These are phyloP conservation scores for Caradrina clavipalpis DNA, from an alignment of 2,888 invertebrate species.

Conservation along the genomic window DNA sequence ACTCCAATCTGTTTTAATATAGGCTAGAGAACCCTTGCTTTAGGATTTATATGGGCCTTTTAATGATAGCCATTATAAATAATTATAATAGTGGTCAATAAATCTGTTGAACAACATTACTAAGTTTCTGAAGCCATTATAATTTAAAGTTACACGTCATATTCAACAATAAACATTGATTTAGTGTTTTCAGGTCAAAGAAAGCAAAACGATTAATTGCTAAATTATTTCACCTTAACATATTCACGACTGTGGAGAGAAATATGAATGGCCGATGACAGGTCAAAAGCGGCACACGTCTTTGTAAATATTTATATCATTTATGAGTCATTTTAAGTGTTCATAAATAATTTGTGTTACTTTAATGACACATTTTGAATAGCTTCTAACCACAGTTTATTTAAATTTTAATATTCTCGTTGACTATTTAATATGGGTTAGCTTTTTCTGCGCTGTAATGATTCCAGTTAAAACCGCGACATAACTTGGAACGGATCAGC, in stretches of 20 bases:
- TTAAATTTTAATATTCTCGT: conserved; percentile 12
- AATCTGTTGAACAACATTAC: neutral
- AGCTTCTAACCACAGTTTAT: conserved; percentile 18
- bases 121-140: neutral
- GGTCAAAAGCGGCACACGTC: conserved; percentile 19
- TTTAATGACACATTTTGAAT: conserved; percentile 24
- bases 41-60: no score
- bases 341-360: conserved; percentile 26
- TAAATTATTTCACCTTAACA: conserved; percentile 31
- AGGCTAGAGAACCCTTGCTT: no score
- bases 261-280: conserved; percentile 55
- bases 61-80: no score
- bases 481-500: conserved; percentile 33
- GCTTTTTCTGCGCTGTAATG: conserved; percentile 13
- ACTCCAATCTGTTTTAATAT: no score
- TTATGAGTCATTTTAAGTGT: conserved; percentile 45
- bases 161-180: conserved; percentile 24
- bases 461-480: conserved; percentile 28
- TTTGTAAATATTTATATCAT: conserved; percentile 40
- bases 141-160: conserved; percentile 20
- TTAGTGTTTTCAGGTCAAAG: conserved; percentile 34
- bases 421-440: conserved; percentile 7
- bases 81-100: no score
- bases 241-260: conserved; percentile 37
- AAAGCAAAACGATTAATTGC: conserved; percentile 40